A percentile compares a stretch with the other conserved stretches of the same genome.
Evolutionary conservation across 2,888 invertebrate species (phyloP).

Genomic region (Campaea margaritaria): DNA sequence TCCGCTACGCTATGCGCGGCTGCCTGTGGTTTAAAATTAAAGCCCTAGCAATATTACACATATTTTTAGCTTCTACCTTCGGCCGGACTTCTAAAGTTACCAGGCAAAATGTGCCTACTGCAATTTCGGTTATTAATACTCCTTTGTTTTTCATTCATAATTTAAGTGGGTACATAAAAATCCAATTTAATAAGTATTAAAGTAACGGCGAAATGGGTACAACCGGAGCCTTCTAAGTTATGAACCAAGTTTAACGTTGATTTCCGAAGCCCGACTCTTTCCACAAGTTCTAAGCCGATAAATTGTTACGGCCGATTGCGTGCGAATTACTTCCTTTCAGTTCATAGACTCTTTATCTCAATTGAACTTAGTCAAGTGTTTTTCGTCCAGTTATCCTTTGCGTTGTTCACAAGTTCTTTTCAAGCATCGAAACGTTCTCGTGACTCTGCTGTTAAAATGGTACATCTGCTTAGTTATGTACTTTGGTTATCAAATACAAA

Average conservation of each 20-base stretch:
- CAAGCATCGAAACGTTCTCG: neutral
- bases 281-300: conserved; percentile 64
- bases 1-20: conserved; percentile 42
- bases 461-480: too few species aligned
- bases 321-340: conserved; percentile 64
- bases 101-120: too few species aligned
- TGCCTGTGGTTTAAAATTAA: conserved; percentile 53
- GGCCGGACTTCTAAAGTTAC: neutral
- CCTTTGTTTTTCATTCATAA: too few species aligned
- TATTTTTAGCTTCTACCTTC: conserved; percentile 4
- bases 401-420: conserved; percentile 1
- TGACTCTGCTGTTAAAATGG: neutral
- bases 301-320: conserved; percentile 69
- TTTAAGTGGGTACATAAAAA: neutral
- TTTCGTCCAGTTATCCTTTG: conserved; percentile 26
- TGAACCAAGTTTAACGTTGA: conserved; percentile 52
- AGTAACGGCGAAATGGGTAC: conserved; percentile 27
- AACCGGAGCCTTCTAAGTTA: conserved; percentile 49
- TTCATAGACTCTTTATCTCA: conserved; percentile 60
- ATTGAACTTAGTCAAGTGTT: conserved; percentile 49
- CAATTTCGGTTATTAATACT: too few species aligned
- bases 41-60: conserved; percentile 42
- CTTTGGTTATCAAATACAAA: neutral
- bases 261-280: conserved; percentile 53
- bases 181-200: neutral